Evolutionary conservation across 2,113 vertebrate species (phyloP).

Genomic region (Thymallus thymallus): DNA sequence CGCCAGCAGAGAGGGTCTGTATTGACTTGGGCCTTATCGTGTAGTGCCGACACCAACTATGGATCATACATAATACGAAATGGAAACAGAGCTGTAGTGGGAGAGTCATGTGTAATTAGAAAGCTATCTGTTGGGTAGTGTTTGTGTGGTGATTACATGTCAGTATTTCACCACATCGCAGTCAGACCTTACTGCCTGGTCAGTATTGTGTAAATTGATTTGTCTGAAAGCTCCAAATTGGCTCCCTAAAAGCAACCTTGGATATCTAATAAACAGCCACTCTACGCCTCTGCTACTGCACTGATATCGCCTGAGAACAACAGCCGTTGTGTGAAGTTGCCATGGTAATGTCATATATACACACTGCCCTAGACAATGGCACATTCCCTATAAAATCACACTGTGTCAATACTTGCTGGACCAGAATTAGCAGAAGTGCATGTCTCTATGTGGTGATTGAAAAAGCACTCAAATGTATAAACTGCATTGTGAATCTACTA

Average conservation of each 20-base stretch:
- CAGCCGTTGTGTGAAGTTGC: neutral
- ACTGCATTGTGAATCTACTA: too few relatives aligned
- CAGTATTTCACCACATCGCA: neutral
- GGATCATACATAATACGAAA: constrained; percentile 8
- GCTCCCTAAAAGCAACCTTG: too few relatives aligned
- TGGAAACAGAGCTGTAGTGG: constrained; percentile 1
- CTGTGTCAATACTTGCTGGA: neutral
- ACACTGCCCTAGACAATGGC: neutral
- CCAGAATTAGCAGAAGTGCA: too few relatives aligned
- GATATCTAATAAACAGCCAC: too few relatives aligned
- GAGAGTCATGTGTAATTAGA: too few relatives aligned
- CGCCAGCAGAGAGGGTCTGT: too few relatives aligned
- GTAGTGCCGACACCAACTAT: neutral
- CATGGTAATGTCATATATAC: neutral
- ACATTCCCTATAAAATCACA: neutral
- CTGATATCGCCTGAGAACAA: neutral
- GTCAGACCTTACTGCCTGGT: neutral
- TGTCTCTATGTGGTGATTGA: neutral
- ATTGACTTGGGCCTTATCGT: too few relatives aligned
- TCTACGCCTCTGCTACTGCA: neutral
- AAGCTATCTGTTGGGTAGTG: too few relatives aligned
- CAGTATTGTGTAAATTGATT: neutral
- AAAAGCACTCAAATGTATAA: neutral
- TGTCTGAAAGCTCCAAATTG: too few relatives aligned
- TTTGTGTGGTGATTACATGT: too few relatives aligned